These are phyloP conservation scores for Podiceps cristatus DNA, from an alignment of 2,113 vertebrate species.

Conservation along the genomic window DNA sequence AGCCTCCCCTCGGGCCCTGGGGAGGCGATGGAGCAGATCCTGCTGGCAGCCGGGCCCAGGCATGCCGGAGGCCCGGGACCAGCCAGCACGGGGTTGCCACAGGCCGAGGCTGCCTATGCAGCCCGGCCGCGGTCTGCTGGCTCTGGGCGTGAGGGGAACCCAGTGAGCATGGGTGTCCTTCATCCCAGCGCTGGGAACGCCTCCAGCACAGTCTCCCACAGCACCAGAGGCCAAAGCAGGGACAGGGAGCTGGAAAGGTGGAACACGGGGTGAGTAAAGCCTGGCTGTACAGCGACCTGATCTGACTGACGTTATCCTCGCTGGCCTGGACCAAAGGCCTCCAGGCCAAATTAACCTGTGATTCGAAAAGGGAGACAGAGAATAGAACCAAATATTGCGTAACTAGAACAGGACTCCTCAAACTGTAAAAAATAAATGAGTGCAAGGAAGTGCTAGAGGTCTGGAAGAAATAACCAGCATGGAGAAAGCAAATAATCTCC, in stretches of 20 bases:
- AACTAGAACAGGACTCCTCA: background rate
- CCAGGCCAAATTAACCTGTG: background rate
- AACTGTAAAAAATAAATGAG: background rate
- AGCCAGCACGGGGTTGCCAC: rapidly evolving
- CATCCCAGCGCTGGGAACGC: background rate
- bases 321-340: background rate
- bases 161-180: rapidly evolving
- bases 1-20: rapidly evolving
- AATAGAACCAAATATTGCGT: background rate
- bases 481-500: background rate
- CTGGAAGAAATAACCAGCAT: background rate
- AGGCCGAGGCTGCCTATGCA: background rate
- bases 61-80: rapidly evolving
- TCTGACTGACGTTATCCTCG: background rate
- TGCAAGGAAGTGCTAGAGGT: background rate
- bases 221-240: background rate
- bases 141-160: background rate
- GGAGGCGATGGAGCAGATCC: background rate
- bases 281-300: background rate
- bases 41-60: background rate
- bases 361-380: background rate
- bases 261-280: background rate
- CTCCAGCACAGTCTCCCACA: background rate
- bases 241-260: rapidly evolving
- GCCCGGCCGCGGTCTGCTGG: too few relatives aligned